phyloP scores from a whole-genome alignment of 2,113 vertebrate species.

The Hydrochoerus hydrochaeris region DNA sequence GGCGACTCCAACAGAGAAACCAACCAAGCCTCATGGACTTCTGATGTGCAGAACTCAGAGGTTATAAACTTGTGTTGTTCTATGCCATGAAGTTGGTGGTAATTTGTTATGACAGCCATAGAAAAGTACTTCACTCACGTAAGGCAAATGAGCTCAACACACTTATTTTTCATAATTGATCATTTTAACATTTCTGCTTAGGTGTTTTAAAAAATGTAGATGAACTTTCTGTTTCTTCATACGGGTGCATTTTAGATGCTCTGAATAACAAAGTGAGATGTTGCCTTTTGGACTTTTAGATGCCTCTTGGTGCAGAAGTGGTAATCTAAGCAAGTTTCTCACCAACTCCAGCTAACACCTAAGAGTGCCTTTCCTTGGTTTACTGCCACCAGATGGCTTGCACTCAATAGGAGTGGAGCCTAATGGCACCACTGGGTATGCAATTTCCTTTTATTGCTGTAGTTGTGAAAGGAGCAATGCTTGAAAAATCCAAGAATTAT shows the following conservation, averaged over 20 bases:
- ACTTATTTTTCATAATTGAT: not conserved
- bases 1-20: not conserved
- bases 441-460: slow-evolving; percentile 37
- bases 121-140: not conserved
- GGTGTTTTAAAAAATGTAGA: not conserved
- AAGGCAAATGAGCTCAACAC: not conserved
- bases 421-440: not conserved
- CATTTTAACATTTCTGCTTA: not conserved
- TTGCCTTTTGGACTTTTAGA: not conserved
- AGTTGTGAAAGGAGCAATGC: not conserved
- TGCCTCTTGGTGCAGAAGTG: not conserved
- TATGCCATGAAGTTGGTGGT: not conserved
- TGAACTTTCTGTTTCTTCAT: not conserved
- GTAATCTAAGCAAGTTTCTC: not conserved
- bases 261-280: not conserved
- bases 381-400: slow-evolving; percentile 38
- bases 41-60: not conserved
- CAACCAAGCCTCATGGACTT: not conserved
- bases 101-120: not conserved
- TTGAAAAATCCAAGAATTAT: slow-evolving; percentile 13
- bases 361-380: not conserved
- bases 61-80: no score
- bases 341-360: not conserved
- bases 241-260: not conserved
- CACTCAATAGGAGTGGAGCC: not conserved